Base-by-base conservation (phyloP, 1,140 invertebrate genomes). In the Heliconius nattereri region DNA sequence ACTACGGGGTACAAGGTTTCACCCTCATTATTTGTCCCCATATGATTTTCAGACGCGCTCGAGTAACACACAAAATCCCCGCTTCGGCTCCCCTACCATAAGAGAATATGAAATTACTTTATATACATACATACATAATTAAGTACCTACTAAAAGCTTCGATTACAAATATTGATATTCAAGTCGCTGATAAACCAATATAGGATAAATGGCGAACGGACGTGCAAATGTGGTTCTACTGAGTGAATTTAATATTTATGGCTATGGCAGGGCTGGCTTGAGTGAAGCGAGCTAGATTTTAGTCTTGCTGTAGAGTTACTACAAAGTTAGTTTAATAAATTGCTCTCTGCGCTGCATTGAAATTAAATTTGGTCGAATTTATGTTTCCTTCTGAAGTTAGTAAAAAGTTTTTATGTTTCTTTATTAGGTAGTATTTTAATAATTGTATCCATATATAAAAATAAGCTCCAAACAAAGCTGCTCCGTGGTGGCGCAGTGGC, bases 201-300 rank as follows among this genome's bases (percentile, higher is more conserved):
- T 66, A 29, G 26, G 60, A 66, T 66, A 66, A 66, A 66, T 66
- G 60, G 60, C 11, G 29, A 66, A 66, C 60, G 60, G 60, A 66
- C 60, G 60, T 66, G 60, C 60, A 66, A 60, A 66, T 66, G 60
- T 66, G 29, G 60, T 66, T 66, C 23, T 26, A 26, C 26, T 66
- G 26, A 16, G 26, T 66, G 3, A 66, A 66, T 66, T 29, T 66
- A 66, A 66, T 66, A 66, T 66, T 66, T 66, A 66, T 66, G 40
- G 13, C 40, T 45, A 45, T 6, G 13, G 13, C 40, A 16, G 40
- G 13, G 60, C 60, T 26, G 60, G 60, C 23, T 29, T 66, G 60
- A 66, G 60, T 66, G 60, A 26, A 29, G 60, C 60, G 54, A 26
- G 60, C 60, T 26, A 66, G 23, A 66, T 29, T 66, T 66, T 23